These are phyloP conservation scores for Oryzias celebensis DNA, from an alignment of 2,113 vertebrate genomes.

Conservation along the genomic window DNA sequence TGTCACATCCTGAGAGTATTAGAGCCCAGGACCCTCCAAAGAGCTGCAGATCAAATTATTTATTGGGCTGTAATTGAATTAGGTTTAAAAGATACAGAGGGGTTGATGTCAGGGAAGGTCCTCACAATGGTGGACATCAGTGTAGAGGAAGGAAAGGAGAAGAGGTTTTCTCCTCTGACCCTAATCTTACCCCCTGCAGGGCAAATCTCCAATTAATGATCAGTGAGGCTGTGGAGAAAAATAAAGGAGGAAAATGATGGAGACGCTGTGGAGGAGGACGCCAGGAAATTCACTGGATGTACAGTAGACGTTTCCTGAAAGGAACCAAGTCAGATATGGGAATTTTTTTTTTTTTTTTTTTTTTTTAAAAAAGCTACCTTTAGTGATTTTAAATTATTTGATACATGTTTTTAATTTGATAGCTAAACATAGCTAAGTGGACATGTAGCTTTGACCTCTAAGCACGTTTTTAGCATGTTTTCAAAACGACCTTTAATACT, in stretches of 20 bases:
- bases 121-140: background rate
- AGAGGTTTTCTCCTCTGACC: slow-evolving; percentile 37
- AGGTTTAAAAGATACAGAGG: background rate
- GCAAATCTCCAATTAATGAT: slow-evolving; percentile 21
- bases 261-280: background rate
- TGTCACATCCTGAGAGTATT: no score
- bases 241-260: slow-evolving; percentile 1
- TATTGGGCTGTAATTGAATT: background rate
- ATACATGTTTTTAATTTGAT: no score
- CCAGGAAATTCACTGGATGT: background rate
- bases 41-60: background rate
- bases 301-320: background rate
- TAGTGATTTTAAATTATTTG: no score
- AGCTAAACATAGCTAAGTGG: no score
- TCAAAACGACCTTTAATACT: no score
- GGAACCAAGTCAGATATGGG: no score
- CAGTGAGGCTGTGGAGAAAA: background rate
- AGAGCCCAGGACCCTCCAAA: no score
- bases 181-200: slow-evolving; percentile 16
- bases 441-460: no score
- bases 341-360: no score
- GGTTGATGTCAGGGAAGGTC: background rate
- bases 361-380: no score
- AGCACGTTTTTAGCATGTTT: no score
- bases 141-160: background rate